Conservation (phyloP, 2,113 vertebrate species). For the Pseudorectes ferrugineus region DNA sequence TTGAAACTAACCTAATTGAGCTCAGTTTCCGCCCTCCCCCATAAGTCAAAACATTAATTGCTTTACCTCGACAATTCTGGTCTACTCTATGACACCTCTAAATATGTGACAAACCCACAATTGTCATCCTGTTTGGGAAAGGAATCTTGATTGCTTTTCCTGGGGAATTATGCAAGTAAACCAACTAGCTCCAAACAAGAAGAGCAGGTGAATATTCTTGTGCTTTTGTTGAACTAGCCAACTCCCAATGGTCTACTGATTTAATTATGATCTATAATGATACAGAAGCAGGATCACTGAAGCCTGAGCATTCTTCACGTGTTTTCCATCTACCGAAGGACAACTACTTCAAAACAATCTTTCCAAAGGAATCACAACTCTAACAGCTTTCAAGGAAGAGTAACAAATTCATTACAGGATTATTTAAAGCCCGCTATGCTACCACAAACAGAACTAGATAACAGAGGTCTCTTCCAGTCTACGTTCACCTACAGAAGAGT, state of each 20-base stretch:
- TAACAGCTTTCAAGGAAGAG: neutral
- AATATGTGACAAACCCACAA: neutral
- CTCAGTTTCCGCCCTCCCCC: neutral
- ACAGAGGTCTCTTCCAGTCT: neutral
- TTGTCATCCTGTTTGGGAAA: neutral
- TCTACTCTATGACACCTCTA: neutral
- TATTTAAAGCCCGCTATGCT: neutral
- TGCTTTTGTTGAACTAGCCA: neutral
- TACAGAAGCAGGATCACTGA: neutral
- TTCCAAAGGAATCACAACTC: neutral
- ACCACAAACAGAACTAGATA: neutral
- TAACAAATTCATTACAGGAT: neutral
- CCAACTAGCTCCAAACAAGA: neutral
- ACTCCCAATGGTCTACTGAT: neutral
- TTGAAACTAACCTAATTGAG: neutral
- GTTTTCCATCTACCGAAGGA: neutral
- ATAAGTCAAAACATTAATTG: neutral
- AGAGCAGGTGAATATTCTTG: neutral
- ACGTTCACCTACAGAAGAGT: accelerated
- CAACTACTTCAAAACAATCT: neutral
- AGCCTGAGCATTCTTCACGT: neutral
- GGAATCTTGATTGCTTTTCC: neutral
- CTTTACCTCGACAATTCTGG: neutral
- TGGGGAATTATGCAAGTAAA: neutral
- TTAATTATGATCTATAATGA: neutral